Evolutionary conservation across 2,113 vertebrate genomes (phyloP).

Genomic region (Ahaetulla prasina): DNA sequence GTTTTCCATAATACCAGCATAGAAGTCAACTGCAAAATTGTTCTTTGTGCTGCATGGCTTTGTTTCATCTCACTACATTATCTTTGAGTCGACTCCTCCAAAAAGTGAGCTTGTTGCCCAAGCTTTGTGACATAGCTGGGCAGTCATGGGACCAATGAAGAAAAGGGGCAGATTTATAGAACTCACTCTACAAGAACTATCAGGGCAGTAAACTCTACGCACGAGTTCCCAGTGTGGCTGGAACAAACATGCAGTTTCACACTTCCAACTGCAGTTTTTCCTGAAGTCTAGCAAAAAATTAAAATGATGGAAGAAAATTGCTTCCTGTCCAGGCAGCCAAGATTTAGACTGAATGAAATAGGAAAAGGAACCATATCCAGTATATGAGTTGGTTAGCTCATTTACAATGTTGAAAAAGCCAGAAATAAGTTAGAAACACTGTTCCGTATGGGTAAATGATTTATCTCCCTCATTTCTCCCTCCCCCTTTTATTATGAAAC

Average conservation of each 20-base stretch:
- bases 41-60: not conserved
- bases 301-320: not conserved
- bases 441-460: not conserved
- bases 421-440: not conserved
- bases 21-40: not conserved
- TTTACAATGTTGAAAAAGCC: not conserved
- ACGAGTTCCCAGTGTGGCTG: constrained; percentile 7
- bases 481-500: not conserved
- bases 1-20: not conserved
- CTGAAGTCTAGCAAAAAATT: constrained; percentile 3
- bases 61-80: not conserved
- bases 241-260: not conserved
- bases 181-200: not conserved
- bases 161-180: constrained; percentile 15
- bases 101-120: not conserved
- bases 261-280: constrained; percentile 9
- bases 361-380: not conserved
- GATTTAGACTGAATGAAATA: not conserved
- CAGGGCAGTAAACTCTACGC: not conserved
- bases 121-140: not conserved
- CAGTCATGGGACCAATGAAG: constrained; percentile 5
- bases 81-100: not conserved
- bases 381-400: not conserved
- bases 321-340: not conserved
- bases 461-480: not conserved